Evolutionary conservation across 2,797 vertebrate genomes (phyloP).

Genomic region (Pangasius krempfi): DNA sequence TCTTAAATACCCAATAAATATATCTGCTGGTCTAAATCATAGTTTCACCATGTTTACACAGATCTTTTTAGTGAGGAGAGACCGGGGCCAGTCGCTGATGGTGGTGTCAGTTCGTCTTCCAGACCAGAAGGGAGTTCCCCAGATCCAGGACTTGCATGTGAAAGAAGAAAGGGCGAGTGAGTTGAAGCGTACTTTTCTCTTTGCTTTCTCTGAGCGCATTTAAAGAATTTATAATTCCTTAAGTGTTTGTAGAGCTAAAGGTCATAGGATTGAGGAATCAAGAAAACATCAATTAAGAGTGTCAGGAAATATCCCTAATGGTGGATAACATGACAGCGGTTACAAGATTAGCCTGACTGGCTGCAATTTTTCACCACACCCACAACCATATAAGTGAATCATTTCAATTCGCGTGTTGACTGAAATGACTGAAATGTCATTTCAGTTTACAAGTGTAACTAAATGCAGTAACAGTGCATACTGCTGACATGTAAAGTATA

Average conservation of each 20-base stretch:
- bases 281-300: background rate
- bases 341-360: background rate
- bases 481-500: background rate
- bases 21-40: background rate
- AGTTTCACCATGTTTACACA: slow-evolving; percentile 52
- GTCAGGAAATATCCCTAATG: background rate
- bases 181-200: slow-evolving; percentile 52
- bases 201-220: background rate
- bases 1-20: background rate
- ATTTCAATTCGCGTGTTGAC: background rate
- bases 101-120: slow-evolving; percentile 80
- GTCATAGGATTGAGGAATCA: background rate
- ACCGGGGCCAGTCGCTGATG: slow-evolving; percentile 68
- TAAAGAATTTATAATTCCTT: background rate
- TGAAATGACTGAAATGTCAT: too few species aligned
- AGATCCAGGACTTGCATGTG: slow-evolving; percentile 69
- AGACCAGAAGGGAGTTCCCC: slow-evolving; percentile 60
- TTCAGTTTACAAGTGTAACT: background rate
- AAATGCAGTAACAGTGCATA: background rate
- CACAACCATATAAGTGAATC: too few species aligned
- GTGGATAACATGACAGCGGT: background rate
- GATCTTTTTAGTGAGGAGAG: slow-evolving; percentile 78
- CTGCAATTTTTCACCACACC: background rate
- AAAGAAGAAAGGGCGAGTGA: slow-evolving; percentile 88
- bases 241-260: background rate